Base-by-base conservation (phyloP, 2,888 invertebrate genomes). In the Cataglyphis rosenhaueri region DNA sequence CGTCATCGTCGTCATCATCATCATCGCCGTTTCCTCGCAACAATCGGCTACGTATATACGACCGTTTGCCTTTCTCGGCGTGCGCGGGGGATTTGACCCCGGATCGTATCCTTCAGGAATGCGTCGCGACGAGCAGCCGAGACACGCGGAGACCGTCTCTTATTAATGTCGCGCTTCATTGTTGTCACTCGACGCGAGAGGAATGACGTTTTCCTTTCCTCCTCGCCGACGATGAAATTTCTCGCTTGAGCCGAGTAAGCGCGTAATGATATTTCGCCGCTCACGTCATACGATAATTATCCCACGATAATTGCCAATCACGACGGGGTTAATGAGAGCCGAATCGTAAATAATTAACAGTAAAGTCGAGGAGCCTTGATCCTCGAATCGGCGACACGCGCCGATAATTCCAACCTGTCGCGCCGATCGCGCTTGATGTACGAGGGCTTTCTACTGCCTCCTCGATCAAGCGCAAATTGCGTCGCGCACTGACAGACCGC, bases 331-430 rank as follows among this genome's bases (percentile, higher is more conserved):
- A 52, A 75, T 76, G 62, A 64, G 52, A 64, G 52, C 52, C 75
- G 32, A 52, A 52, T 78, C 78, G 78, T 38, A 78, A 78, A 75
- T 81, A 81, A 81, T 81, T 62, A 76, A 81, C 38, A 52, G 62
- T 81, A 62, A 81, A 48, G 29, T 41, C 35, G n/a, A 62, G 75
- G 38, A 76, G n/a, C 38, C 21, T 18, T 38, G n/a, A 15, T 38
- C 38, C 15, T 76, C 61, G 48, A 75, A 75, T 29, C 59, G 61
- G 62, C 52, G 81, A 76, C 81, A 59, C 81, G 81, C 52, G 81
- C 25, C 81, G 68, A 44, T 81, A 88, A 88, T 87, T 81, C 83
- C 86, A 76, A 75, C 82, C 81, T 59, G 71, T 73, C 81, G 57
- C 21, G 18, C 57, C 48, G 81, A 55, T 59, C 76, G 48, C 65